Conservation (phyloP, 2,797 vertebrate genomes). For the Enteromius paludinosus region DNA sequence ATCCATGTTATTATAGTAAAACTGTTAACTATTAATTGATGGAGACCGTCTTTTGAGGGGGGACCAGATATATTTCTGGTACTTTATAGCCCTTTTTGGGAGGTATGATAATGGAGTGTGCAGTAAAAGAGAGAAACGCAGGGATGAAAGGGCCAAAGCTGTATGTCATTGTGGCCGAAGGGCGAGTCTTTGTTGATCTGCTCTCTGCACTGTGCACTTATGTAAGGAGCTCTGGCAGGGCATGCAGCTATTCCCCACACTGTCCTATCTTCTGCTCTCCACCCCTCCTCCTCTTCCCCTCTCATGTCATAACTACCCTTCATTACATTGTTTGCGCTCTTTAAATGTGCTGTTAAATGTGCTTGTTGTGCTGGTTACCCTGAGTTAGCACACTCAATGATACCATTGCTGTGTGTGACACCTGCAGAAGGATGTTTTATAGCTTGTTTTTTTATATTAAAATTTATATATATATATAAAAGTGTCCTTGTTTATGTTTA, state of each 20-base stretch:
- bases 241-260: conserved; percentile 14
- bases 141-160: background rate
- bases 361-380: conserved; percentile 35
- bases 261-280: background rate
- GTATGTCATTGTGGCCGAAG: conserved; percentile 56
- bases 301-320: conserved; percentile 40
- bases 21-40: background rate
- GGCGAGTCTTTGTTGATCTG: conserved; percentile 47
- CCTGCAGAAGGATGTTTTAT: background rate
- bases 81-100: background rate
- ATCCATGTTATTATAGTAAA: background rate
- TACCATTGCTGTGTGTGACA: background rate
- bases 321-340: conserved; percentile 51
- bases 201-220: conserved; percentile 47
- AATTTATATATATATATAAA: background rate
- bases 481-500: background rate
- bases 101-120: conserved; percentile 1
- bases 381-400: conserved; percentile 7
- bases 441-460: background rate
- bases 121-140: background rate
- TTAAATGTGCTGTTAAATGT: no score
- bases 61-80: background rate
- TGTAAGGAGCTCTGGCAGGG: conserved; percentile 53
- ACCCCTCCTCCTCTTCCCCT: background rate
- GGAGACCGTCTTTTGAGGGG: background rate